Evolutionary conservation across 2,888 invertebrate genomes (phyloP), one percentile per base, ranked within the genome.

Genomic region (Cephalotes varians): DNA sequence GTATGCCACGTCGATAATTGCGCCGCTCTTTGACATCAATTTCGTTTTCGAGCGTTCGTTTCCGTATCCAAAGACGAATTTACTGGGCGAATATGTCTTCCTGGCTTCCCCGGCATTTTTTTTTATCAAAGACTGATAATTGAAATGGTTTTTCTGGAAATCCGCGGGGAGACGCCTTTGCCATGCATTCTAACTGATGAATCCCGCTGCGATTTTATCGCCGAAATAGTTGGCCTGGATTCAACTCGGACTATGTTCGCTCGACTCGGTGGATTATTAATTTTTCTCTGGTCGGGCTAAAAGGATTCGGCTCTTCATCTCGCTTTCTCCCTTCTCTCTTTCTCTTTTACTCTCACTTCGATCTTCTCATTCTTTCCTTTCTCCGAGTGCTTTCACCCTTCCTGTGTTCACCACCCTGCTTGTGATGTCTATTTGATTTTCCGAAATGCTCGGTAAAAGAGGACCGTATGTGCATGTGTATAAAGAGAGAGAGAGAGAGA

Each of bases 221-320:
- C 64, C 79, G 80, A 88, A 89, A 88, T 89, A 89, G 89, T 89
- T 89, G 89, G 89, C 89, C 87, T 87, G 87, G 88, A 89, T 89
- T 89, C 88, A 87, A 79, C 81, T 56, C 44, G 44, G 56, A 47
- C 56, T 79, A 18, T 65, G 84, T 82, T 81, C 86, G 87, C 85
- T 88, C 84, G 69, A 82, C 65, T 76, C 85, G 83, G 83, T 85
- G 83, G 89, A 89, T 89, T 89, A 89, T 89, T 89, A 88, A 89
- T 89, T 89, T 89, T 88, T 88, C 89, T 89, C 84, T 82, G 81
- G 83, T 49, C 81, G 25, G 51, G 25, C 49, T 71, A 58, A 82
- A 82, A 54, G 60, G 65, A 47, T 60, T 65, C 18, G 71, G 54
- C 82, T 76, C 44, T 86, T 79, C 56, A 69, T 85, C 44, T 69